Percentiles rank a stretch among this genome's conserved stretches.
Conservation (phyloP, 1,140 invertebrate species). For the Pogonomyrmex barbatus region DNA sequence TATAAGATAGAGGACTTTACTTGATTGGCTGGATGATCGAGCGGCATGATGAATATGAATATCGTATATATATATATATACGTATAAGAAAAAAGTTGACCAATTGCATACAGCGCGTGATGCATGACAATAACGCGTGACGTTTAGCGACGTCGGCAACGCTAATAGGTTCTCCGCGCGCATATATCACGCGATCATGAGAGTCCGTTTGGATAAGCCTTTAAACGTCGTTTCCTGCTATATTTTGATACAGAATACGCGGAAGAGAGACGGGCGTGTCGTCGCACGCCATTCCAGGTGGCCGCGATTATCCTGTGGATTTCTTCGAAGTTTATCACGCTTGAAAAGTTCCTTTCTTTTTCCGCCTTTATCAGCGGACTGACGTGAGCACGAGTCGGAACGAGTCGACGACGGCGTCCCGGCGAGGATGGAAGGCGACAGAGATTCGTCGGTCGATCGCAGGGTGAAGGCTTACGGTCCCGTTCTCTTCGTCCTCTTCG, state of each 20-base stretch:
- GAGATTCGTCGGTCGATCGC: neutral
- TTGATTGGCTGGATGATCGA: too few species aligned
- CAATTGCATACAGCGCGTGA: neutral
- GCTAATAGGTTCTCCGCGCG: neutral
- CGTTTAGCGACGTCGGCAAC: neutral
- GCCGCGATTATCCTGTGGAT: neutral
- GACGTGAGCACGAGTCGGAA: too few species aligned
- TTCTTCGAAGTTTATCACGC: neutral
- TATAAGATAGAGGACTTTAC: too few species aligned
- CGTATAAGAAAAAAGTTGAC: neutral
- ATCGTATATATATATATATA: too few species aligned
- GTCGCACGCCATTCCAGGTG: too few species aligned
- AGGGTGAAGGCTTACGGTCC: neutral
- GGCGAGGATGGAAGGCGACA: neutral
- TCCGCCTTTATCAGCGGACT: too few species aligned
- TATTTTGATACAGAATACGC: neutral
- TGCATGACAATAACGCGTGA: neutral
- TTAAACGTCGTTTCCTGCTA: neutral
- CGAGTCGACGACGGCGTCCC: neutral
- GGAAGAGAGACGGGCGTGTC: neutral
- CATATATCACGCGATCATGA: neutral
- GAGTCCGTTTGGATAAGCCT: neutral
- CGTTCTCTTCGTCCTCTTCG: neutral
- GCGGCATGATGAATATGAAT: too few species aligned
- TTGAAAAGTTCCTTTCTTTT: too few species aligned